Evolutionary conservation across 2,797 vertebrate genomes (phyloP).

Genomic region (Chaenodraco wilsoni): DNA sequence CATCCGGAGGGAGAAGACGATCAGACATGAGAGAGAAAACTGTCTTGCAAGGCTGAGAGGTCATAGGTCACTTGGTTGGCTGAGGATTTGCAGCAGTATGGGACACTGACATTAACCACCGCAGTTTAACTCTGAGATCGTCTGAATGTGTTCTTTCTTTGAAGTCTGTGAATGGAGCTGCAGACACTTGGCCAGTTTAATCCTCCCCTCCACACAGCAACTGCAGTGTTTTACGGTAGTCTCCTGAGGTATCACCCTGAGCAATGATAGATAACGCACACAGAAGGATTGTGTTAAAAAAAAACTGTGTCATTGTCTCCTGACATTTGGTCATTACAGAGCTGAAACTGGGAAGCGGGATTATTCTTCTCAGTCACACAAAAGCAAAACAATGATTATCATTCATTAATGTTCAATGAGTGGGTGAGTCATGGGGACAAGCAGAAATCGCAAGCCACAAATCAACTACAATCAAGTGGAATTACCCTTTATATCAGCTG

Average conservation of each 20-base stretch:
- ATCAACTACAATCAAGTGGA: conserved; percentile 39
- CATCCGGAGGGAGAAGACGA: conserved; percentile 19
- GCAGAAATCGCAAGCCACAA: conserved; percentile 27
- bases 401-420: conserved; percentile 7
- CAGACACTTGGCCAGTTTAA: conserved; percentile 46
- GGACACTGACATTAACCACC: conserved; percentile 37
- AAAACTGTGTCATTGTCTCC: conserved; percentile 16
- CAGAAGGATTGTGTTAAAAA: conserved; percentile 18
- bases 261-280: conserved; percentile 46
- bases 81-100: conserved; percentile 54
- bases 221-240: conserved; percentile 93
- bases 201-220: conserved; percentile 89
- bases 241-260: conserved; percentile 95
- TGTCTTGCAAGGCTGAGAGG: conserved; percentile 51
- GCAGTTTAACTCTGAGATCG: conserved; percentile 45
- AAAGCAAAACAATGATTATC: conserved; percentile 14
- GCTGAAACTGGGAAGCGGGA: conserved; percentile 16
- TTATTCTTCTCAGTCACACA: conserved; percentile 16
- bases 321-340: conserved; percentile 25
- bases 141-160: conserved; percentile 40
- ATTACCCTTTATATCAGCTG: conserved; percentile 59
- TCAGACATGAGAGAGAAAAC: conserved; percentile 33
- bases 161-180: conserved; percentile 33
- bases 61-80: conserved; percentile 76
- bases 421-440: conserved; percentile 4